Percentiles rank a stretch among this genome's conserved stretches.
phyloP scores from a whole-genome alignment of 2,888 invertebrate genomes.

The Rotaria sp. region DNA sequence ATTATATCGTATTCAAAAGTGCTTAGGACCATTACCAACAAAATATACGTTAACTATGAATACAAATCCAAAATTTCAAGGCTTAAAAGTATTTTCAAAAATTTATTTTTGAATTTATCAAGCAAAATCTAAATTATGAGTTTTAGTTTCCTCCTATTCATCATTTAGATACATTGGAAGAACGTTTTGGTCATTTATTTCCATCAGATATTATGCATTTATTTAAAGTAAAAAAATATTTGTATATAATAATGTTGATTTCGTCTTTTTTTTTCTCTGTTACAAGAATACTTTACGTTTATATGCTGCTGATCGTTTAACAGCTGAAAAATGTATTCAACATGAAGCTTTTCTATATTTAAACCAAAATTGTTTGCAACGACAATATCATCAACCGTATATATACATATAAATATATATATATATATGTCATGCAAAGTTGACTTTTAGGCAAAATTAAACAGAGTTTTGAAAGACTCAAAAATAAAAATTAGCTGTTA shows the following conservation, averaged over 20 bases:
- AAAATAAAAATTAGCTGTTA: too few relatives aligned
- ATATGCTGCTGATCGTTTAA: background rate
- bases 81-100: slow-evolving; percentile 48
- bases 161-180: slow-evolving; percentile 49
- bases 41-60: slow-evolving; percentile 53
- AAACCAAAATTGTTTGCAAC: background rate
- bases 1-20: slow-evolving; percentile 54
- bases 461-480: too few relatives aligned
- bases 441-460: too few relatives aligned
- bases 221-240: background rate
- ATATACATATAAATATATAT: background rate
- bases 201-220: background rate
- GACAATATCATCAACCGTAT: background rate
- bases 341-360: background rate
- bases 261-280: background rate
- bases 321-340: background rate
- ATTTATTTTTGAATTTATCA: background rate
- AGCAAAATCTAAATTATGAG: background rate
- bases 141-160: slow-evolving; percentile 51
- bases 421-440: background rate
- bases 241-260: background rate
- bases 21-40: slow-evolving; percentile 51
- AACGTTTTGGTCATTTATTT: slow-evolving; percentile 44
- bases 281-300: background rate
- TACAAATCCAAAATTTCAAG: slow-evolving; percentile 51